A percentile compares a stretch with the other conserved stretches of the same genome.
These are phyloP conservation scores for Papilio gigon DNA, from an alignment of 2,888 invertebrate genomes.

Conservation along the genomic window DNA sequence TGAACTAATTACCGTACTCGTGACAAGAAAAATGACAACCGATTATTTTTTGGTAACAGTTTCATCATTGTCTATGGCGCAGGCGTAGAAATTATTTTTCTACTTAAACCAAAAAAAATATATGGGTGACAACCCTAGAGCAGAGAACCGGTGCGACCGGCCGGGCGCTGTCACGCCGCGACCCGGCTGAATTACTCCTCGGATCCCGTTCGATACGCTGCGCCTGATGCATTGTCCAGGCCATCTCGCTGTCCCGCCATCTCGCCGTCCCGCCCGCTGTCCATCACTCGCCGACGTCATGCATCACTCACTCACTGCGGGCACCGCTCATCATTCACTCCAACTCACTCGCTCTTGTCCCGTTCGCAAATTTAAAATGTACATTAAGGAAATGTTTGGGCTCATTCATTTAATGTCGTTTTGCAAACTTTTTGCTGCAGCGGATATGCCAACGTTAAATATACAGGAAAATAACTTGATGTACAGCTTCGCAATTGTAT, in stretches of 20 bases:
- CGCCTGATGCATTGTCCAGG: slow-evolving; percentile 67
- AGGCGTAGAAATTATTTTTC: background rate
- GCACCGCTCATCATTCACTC: slow-evolving; percentile 35
- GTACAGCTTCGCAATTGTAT: background rate
- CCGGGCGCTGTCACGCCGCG: slow-evolving; percentile 48
- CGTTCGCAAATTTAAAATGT: background rate
- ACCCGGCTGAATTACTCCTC: slow-evolving; percentile 62
- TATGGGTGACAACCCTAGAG: slow-evolving; percentile 44
- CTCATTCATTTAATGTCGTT: background rate
- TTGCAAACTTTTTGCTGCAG: background rate
- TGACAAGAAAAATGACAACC: too few relatives aligned
- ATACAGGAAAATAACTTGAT: background rate
- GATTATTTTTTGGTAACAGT: too few relatives aligned
- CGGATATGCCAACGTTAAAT: background rate
- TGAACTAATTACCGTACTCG: too few relatives aligned
- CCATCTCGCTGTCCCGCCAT: slow-evolving; percentile 49
- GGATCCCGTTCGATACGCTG: slow-evolving; percentile 61
- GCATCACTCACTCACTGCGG: slow-evolving; percentile 31
- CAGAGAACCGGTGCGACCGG: slow-evolving; percentile 53
- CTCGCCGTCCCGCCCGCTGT: slow-evolving; percentile 39
- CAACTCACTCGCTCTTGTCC: slow-evolving; percentile 6
- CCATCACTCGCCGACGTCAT: slow-evolving; percentile 34
- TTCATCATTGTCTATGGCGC: too few relatives aligned
- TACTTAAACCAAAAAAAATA: background rate
- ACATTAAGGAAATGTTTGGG: background rate